Base-by-base conservation (phyloP, 2,797 vertebrate species). In the Masticophis lateralis region DNA sequence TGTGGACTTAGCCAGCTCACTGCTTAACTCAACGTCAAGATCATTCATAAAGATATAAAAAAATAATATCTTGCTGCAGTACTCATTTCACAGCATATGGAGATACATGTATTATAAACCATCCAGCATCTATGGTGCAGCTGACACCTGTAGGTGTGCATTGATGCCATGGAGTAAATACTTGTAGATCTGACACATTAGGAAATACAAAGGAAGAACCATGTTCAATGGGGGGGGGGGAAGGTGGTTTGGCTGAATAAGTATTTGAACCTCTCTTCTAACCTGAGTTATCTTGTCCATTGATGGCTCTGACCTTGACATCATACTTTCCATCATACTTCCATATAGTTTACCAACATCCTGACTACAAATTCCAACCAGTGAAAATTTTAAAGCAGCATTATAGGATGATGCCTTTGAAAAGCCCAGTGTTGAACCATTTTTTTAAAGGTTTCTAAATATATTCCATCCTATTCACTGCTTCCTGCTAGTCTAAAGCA, bases 401-500 rank as follows among this genome's bases (percentile, higher is more conserved):
- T 90, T 90, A 59, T 51, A 53, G 53, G 12, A 53, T 0, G 5
- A 69, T 10, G 59, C 6, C 22, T 60, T 53, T 37, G 22, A 92
- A 74, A 94, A 88, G 0, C 86, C 37, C 25, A 91, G 2, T 10
- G 5, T 92, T 69, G 63, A 1, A 55, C 92, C 10, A 28, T 13
- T 56, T 92, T 25, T 56, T 91, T 87, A 79, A 79, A 79, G 37
- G 83, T 43, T 4, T 56, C 1, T 3, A 93, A 90, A 95, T 86
- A 74, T 59, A 61, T 93, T 94, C 93, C 2, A 51, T 89, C 32
- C 16, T 86, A 88, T 92, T 92, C 9, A 43, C 53, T 94, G 5
- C 27, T 92, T 93, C 91, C 51, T 63, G 91, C 83, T 25, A 92
- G 7, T 22, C 93, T 56, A 79, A 22, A 92, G 10, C 28, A 94